Percentiles rank a stretch among this genome's conserved stretches.
phyloP scores from a whole-genome alignment of 2,888 invertebrate genomes.

The Hofmannophila pseudospretella region DNA sequence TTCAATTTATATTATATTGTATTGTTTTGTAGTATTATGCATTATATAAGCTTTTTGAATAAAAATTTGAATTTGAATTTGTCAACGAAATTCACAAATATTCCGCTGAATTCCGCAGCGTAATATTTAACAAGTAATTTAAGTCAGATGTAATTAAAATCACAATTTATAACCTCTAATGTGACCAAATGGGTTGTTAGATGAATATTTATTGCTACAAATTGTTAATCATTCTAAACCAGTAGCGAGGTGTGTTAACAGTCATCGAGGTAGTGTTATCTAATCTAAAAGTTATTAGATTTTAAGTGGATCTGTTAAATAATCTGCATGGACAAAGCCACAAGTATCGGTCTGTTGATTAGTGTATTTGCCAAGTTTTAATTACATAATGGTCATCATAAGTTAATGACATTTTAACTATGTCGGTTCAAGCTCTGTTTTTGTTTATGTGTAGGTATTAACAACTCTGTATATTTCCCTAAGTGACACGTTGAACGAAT shows the following conservation, averaged over 20 bases:
- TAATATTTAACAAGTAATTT: constrained; percentile 3
- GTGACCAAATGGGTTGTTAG: background rate
- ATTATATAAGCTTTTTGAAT: too few relatives aligned
- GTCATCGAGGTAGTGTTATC: constrained; percentile 23
- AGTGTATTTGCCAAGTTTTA: background rate
- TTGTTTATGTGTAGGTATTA: background rate
- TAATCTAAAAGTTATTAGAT: constrained; percentile 38
- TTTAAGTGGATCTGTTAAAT: constrained; percentile 21
- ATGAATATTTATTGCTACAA: constrained; percentile 5
- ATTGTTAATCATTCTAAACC: constrained; percentile 25
- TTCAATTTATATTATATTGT: too few relatives aligned
- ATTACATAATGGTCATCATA: background rate
- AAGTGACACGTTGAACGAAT: constrained; percentile 59
- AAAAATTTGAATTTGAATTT: too few relatives aligned
- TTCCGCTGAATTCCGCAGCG: background rate
- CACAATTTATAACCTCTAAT: constrained; percentile 4
- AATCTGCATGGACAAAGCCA: constrained; percentile 13
- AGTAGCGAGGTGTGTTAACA: constrained; percentile 28
- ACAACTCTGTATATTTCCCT: constrained; percentile 45
- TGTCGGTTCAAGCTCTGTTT: background rate
- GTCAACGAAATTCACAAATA: background rate
- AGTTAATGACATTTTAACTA: background rate
- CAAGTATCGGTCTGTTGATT: background rate
- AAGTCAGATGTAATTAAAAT: constrained; percentile 2
- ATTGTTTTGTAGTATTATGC: too few relatives aligned